Percentiles rank a stretch among this genome's conserved stretches.
These are phyloP conservation scores for Oscheius sp. DNA, from an alignment of 2,888 invertebrate species.

Conservation along the genomic window DNA sequence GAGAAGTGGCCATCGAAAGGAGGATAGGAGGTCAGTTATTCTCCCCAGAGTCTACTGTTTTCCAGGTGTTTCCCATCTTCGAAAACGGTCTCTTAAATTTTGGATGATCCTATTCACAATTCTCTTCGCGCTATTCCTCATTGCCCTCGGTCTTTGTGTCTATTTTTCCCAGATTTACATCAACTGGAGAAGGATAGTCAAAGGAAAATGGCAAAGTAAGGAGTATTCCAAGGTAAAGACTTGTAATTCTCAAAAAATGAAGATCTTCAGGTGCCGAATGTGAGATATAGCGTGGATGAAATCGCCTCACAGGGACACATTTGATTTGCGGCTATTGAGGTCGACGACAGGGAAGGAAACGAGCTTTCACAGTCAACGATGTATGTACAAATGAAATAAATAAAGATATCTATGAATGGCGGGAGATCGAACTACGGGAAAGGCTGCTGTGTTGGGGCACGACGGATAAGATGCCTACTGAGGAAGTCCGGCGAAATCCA, in stretches of 20 bases:
- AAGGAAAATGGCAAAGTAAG: conserved; percentile 38
- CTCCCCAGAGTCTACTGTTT: not conserved
- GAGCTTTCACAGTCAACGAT: conserved; percentile 9
- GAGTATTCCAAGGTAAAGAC: conserved; percentile 29
- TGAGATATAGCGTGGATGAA: conserved; percentile 37
- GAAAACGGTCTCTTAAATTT: conserved; percentile 6
- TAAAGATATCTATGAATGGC: conserved; percentile 7
- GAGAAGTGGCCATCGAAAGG: conserved; percentile 17
- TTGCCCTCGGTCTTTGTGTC: conserved; percentile 20
- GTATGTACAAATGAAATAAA: conserved; percentile 24
- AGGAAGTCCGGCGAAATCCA: conserved; percentile 3
- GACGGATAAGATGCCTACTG: not conserved
- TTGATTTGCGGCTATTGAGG: not conserved
- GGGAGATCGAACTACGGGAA: not conserved
- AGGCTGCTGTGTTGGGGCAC: not conserved
- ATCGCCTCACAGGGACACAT: conserved; percentile 36
- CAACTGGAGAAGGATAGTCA: conserved; percentile 38
- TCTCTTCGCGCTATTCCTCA: conserved; percentile 28
- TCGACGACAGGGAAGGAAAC: not conserved
- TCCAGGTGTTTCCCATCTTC: conserved; percentile 2
- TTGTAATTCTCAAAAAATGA: not conserved
- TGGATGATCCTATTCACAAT: conserved; percentile 25
- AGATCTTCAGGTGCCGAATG: conserved; percentile 33
- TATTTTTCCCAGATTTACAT: conserved; percentile 39
- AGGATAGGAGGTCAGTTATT: conserved; percentile 25